Percentiles rank a stretch among this genome's conserved stretches.
These are phyloP conservation scores for Gambusia affinis DNA, from an alignment of 2,113 vertebrate genomes.

Conservation along the genomic window DNA sequence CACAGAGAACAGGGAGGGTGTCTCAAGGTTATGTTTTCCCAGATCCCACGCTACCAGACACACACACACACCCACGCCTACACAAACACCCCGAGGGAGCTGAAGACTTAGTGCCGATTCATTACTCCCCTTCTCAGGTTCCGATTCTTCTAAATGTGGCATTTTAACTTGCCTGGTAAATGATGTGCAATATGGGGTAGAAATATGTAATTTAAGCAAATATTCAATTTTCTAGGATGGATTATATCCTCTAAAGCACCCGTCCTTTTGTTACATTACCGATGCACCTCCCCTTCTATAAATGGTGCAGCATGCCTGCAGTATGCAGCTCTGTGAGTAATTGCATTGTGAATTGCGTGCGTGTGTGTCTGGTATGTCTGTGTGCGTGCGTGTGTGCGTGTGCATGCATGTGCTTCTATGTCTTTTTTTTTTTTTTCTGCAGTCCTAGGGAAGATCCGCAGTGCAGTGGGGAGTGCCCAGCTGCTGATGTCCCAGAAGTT, in stretches of 20 bases:
- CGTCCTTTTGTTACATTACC: slow-evolving; percentile 45
- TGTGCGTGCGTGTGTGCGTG: slow-evolving; percentile 39
- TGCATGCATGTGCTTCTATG: slow-evolving; percentile 53
- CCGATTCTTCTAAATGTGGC: slow-evolving; percentile 11
- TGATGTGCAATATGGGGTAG: not conserved
- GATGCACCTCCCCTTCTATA: slow-evolving; percentile 46
- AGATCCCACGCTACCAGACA: slow-evolving; percentile 33
- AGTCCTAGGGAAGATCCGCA: slow-evolving; percentile 98
- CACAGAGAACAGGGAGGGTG: slow-evolving; percentile 37
- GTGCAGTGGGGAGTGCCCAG: slow-evolving; percentile 94
- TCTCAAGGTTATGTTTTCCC: slow-evolving; percentile 74
- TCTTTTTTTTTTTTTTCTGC: slow-evolving; percentile 58
- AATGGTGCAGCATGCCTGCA: slow-evolving; percentile 68
- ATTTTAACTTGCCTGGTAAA: not conserved
- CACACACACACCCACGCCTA: slow-evolving; percentile 18
- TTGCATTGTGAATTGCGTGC: slow-evolving; percentile 58
- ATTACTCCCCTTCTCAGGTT: slow-evolving; percentile 41
- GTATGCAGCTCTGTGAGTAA: slow-evolving; percentile 66
- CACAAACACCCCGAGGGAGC: slow-evolving; percentile 32
- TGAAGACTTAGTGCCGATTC: slow-evolving; percentile 47
- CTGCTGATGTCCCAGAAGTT: slow-evolving; percentile 98
- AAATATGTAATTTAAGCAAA: slow-evolving; percentile 12
- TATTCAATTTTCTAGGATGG: slow-evolving; percentile 16
- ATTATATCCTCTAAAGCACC: slow-evolving; percentile 7
- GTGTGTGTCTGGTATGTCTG: slow-evolving; percentile 21